phyloP scores from a whole-genome alignment of 2,888 invertebrate species.

The Mesochorus sp. region DNA sequence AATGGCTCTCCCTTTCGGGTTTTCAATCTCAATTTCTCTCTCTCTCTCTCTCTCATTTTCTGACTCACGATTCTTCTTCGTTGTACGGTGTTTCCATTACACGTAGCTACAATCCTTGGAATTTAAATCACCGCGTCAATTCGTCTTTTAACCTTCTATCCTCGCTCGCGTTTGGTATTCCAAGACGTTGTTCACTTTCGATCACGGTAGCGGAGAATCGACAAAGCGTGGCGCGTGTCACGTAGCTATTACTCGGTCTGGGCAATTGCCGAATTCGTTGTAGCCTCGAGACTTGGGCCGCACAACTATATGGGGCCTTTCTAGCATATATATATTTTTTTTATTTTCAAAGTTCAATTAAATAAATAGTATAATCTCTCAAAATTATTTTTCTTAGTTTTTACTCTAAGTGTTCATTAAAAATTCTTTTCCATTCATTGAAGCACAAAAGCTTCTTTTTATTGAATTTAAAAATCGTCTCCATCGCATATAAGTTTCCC shows the following conservation, averaged over 20 bases:
- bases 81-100: constrained; percentile 25
- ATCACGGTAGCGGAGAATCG: constrained; percentile 67
- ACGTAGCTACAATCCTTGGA: constrained; percentile 60
- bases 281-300: constrained; percentile 25
- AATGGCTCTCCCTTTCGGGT: neutral
- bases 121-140: constrained; percentile 67
- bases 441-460: too few relatives aligned
- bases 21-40: neutral
- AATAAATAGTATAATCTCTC: too few relatives aligned
- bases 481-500: too few relatives aligned
- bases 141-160: constrained; percentile 44
- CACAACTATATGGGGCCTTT: neutral
- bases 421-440: too few relatives aligned
- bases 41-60: constrained; percentile 54
- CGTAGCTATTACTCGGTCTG: constrained; percentile 13
- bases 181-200: constrained; percentile 73
- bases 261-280: constrained; percentile 46
- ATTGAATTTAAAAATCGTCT: too few relatives aligned
- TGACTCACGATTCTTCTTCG: constrained; percentile 55
- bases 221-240: constrained; percentile 40
- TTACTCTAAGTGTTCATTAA: too few relatives aligned
- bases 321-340: too few relatives aligned
- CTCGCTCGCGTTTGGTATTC: constrained; percentile 68
- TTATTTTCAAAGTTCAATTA: too few relatives aligned
- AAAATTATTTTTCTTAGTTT: too few relatives aligned